Evolutionary conservation across 30 jellyfish, hydroid and myxozoan genomes (phyloP).

Genomic region (Hydractinia symbiolongicarpus): DNA sequence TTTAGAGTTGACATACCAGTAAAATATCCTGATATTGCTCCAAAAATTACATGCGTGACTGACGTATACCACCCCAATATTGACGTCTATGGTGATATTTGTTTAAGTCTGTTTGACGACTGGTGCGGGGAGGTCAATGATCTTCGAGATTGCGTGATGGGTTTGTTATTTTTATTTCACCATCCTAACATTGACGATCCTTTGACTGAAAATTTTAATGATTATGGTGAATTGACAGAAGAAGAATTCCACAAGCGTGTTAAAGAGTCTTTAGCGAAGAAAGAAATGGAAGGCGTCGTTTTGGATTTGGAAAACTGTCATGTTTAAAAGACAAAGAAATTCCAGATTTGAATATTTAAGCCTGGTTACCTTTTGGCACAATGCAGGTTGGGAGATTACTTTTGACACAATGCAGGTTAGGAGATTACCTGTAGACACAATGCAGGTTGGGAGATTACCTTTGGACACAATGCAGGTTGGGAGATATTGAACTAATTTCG

Average conservation of each 20-base stretch:
- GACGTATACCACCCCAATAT: constrained; percentile 86
- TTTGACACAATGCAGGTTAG: too few species aligned
- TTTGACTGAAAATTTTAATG: constrained; percentile 71
- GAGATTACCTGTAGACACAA: too few species aligned
- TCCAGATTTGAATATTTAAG: too few species aligned
- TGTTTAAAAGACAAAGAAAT: too few species aligned
- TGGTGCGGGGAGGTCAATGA: constrained; percentile 60
- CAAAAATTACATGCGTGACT: constrained; percentile 55
- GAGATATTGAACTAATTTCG: too few species aligned
- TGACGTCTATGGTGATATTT: constrained; percentile 83
- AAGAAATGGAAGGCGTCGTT: not conserved
- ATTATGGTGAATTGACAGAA: constrained; percentile 51
- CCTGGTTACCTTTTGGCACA: too few species aligned
- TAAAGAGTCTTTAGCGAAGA: constrained; percentile 59
- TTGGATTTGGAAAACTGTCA: too few species aligned
- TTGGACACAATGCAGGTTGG: too few species aligned
- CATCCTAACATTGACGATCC: constrained; percentile 92
- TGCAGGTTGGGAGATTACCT: too few species aligned
- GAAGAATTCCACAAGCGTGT: constrained; percentile 53
- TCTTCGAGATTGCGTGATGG: constrained; percentile 61
- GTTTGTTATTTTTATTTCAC: constrained; percentile 58
- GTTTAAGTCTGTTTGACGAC: constrained; percentile 80
- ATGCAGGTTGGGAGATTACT: too few species aligned
- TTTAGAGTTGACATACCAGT: constrained; percentile 46
- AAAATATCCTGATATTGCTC: constrained; percentile 60